A percentile compares a stretch with the other conserved stretches of the same genome.
These are phyloP conservation scores for Yponomeuta sedellus DNA, from an alignment of 2,888 invertebrate genomes.

Conservation along the genomic window DNA sequence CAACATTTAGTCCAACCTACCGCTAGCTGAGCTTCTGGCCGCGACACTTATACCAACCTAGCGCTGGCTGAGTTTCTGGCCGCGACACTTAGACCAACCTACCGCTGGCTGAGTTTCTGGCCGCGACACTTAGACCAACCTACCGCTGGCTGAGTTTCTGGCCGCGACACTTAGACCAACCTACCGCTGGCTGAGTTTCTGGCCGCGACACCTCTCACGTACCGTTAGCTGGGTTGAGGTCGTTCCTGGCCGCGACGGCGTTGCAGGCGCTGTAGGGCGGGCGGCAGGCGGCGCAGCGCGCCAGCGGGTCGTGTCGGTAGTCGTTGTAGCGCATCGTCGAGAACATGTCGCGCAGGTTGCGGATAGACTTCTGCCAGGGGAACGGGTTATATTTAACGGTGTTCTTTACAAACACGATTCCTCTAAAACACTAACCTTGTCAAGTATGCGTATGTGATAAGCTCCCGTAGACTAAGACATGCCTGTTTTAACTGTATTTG, in stretches of 20 bases:
- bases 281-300: conserved; percentile 77
- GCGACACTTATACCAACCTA: no score
- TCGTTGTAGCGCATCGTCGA: conserved; percentile 81
- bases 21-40: no score
- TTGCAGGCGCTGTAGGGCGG: conserved; percentile 85
- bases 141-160: background rate
- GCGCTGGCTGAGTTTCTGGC: no score
- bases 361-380: conserved; percentile 46
- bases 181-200: background rate
- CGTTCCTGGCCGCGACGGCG: conserved; percentile 82
- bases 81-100: no score
- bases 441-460: no score
- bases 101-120: no score
- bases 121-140: background rate
- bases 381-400: background rate
- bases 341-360: conserved; percentile 76
- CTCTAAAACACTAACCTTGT: no score
- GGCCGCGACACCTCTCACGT: conserved; percentile 9
- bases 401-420: no score
- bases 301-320: conserved; percentile 80
- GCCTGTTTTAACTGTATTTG: no score
- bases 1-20: no score
- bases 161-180: background rate
- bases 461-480: no score
- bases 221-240: conserved; percentile 83